Conservation (phyloP, 2,797 vertebrate species). For the Molossus alvarezi region DNA sequence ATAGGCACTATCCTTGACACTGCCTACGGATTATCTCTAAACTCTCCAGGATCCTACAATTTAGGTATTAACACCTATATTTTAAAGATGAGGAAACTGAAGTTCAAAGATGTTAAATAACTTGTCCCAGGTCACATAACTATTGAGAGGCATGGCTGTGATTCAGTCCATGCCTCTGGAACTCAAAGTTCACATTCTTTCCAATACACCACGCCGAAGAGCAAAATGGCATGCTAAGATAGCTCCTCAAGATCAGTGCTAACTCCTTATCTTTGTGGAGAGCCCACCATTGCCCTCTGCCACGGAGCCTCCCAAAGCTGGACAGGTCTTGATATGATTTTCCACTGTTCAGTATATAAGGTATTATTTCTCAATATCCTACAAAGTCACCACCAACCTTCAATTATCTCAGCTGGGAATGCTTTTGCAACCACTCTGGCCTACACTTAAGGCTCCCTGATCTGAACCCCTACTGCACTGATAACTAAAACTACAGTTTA, state of each 20-base stretch:
- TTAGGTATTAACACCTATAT: not conserved
- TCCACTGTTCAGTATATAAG: not conserved
- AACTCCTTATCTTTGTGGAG: not conserved
- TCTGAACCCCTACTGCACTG: not conserved
- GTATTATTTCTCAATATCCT: constrained; percentile 60
- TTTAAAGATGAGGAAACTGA: not conserved
- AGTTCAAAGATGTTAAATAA: not conserved
- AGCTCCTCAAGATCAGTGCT: not conserved
- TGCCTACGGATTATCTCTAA: not conserved
- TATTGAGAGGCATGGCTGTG: not conserved
- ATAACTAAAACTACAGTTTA: not conserved
- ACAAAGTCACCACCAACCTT: constrained; percentile 36
- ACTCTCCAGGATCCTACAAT: not conserved
- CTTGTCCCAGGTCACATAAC: not conserved
- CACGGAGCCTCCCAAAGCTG: not conserved
- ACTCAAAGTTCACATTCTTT: not conserved
- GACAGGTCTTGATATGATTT: constrained; percentile 53
- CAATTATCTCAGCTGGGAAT: constrained; percentile 54
- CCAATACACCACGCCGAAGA: not conserved
- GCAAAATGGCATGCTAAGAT: not conserved
- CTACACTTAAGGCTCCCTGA: not conserved
- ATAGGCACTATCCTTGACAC: not conserved
- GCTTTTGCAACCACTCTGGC: not conserved
- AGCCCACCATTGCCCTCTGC: not conserved
- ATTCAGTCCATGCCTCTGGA: not conserved